Evolutionary conservation across 30 jellyfish, hydroid and myxozoan genomes (phyloP), one percentile per base, ranked within the genome.

Genomic region (Mastigias papua): DNA sequence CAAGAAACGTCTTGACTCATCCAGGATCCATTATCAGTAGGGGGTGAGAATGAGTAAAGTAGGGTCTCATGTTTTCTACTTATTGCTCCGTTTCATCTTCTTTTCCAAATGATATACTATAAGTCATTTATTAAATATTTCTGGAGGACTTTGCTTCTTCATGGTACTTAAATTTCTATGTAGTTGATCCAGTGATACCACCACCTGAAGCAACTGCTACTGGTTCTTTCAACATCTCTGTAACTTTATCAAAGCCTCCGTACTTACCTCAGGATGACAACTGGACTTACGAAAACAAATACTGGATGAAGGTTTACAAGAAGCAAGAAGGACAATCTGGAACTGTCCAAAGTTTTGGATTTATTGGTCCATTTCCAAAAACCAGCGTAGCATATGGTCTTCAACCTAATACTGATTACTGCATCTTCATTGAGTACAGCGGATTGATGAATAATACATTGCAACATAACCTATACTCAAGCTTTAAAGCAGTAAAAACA

Each of bases 181-280:
- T 42, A 42, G 54, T 15, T 42, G 54, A 42, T 42, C 54, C 54
- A 42, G 54, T 42, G 13, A 65, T 65, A 8, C 80, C 37, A 10
- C 29, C 29, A 9, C 80, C 80, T 13, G 11, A 15, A 9, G 58
- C 58, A 31, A 0, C 8, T 13, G 29, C 60, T 7, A 16, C 13
- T 25, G 33, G 30, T 4, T 27, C 50, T 25, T 21, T 35, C 13
- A 20, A 11, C n/a, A 69, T 69, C 15, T 1, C 29, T 19, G 28
- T 69, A 8, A 31, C 28, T 3, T 46, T 69, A 21, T 25, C 34
- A 32, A 26, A 9, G 3, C 8, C 62, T 13, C 80, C 80, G 16
- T 31, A 35, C 20, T 60, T 69, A 10, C 80, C 80, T 21, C 57
- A 32, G 30, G 13, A 69, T 13, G 80, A 69, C 61, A 69, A 69